Evolutionary conservation across 2,888 invertebrate species (phyloP).

Genomic region (Ophion costatus): DNA sequence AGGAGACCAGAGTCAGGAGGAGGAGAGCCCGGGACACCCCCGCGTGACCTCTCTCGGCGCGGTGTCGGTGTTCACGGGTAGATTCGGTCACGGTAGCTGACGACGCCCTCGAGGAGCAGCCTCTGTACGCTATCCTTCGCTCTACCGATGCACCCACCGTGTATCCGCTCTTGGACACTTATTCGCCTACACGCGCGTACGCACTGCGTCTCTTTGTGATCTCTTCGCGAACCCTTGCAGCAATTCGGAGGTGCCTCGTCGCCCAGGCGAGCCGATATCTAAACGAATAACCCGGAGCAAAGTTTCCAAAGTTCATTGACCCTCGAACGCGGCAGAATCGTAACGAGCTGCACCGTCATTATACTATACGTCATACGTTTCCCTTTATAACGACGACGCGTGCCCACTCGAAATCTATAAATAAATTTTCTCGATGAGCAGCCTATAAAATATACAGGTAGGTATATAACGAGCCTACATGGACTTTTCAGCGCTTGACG

Average conservation of each 20-base stretch:
- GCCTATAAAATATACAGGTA: slow-evolving; percentile 44
- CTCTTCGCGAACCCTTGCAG: background rate
- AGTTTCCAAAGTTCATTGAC: slow-evolving; percentile 9
- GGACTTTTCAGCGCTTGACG: background rate
- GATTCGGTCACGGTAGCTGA: slow-evolving; percentile 81
- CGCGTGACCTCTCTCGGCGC: slow-evolving; percentile 56
- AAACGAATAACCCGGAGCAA: background rate
- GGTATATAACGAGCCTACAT: background rate
- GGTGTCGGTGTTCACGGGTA: slow-evolving; percentile 78
- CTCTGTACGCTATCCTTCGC: slow-evolving; percentile 54
- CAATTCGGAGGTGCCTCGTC: background rate
- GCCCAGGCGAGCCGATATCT: background rate
- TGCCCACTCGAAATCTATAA: slow-evolving; percentile 53
- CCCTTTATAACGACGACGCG: slow-evolving; percentile 15
- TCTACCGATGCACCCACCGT: slow-evolving; percentile 80
- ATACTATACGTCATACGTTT: background rate
- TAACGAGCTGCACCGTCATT: slow-evolving; percentile 25
- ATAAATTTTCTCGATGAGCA: slow-evolving; percentile 41
- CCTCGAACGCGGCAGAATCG: background rate
- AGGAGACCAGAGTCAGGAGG: background rate
- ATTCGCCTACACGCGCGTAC: slow-evolving; percentile 42
- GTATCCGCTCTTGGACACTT: slow-evolving; percentile 78
- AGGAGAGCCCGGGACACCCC: slow-evolving; percentile 29
- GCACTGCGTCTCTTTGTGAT: background rate
- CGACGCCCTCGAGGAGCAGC: slow-evolving; percentile 73